phyloP scores from a whole-genome alignment of 2,888 invertebrate genomes.

The Hypomecis punctinalis region DNA sequence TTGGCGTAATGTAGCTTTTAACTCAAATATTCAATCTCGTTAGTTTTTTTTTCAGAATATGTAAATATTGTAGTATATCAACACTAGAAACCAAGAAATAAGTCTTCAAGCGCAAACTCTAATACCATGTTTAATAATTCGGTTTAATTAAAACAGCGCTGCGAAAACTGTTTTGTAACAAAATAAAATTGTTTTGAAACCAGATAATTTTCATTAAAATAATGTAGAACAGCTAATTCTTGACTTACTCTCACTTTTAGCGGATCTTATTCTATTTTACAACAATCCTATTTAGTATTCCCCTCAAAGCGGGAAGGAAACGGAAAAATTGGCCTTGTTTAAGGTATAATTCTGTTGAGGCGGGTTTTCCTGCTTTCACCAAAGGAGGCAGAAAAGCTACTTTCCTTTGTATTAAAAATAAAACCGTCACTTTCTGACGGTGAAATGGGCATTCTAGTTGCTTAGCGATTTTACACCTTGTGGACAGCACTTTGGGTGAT shows the following conservation, averaged over 20 bases:
- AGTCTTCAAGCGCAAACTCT: too few relatives aligned
- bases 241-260: not conserved
- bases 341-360: constrained; percentile 29
- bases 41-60: too few relatives aligned
- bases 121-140: too few relatives aligned
- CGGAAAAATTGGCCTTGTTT: constrained; percentile 30
- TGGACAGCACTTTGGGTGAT: constrained; percentile 2
- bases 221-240: not conserved
- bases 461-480: constrained; percentile 8
- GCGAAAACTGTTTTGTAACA: too few relatives aligned
- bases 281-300: constrained; percentile 35
- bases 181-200: too few relatives aligned
- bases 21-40: too few relatives aligned
- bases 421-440: constrained; percentile 10
- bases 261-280: constrained; percentile 21
- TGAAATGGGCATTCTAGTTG: constrained; percentile 10
- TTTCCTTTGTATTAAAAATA: constrained; percentile 13
- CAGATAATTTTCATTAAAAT: not conserved
- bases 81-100: too few relatives aligned
- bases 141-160: too few relatives aligned
- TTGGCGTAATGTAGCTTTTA: too few relatives aligned
- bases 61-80: too few relatives aligned
- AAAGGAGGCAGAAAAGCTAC: constrained; percentile 15
- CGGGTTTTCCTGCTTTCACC: constrained; percentile 24
- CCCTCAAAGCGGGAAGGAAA: constrained; percentile 28